phyloP scores from a whole-genome alignment of 30 jellyfish, hydroid and myxozoan genomes.

The Aurelia sp. region DNA sequence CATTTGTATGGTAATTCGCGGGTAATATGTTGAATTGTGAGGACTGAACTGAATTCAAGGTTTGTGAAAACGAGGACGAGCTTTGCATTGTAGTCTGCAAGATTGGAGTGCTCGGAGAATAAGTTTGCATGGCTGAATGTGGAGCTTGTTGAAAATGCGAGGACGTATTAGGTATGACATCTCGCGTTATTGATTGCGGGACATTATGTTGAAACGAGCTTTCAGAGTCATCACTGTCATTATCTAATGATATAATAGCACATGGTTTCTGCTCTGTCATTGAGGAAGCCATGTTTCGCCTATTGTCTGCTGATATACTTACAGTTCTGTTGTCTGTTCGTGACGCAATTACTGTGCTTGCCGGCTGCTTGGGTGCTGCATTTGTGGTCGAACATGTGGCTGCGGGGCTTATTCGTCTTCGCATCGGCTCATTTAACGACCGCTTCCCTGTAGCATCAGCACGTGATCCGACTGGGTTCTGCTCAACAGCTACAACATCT shows the following conservation, averaged over 20 bases:
- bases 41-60: background rate
- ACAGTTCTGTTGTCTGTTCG: background rate
- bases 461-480: background rate
- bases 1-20: background rate
- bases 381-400: too few relatives aligned
- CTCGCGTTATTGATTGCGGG: conserved; percentile 7
- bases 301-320: background rate
- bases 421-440: too few relatives aligned
- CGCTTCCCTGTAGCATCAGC: too few relatives aligned
- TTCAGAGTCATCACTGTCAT: conserved; percentile 12
- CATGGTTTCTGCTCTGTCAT: background rate
- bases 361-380: background rate
- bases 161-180: background rate
- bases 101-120: background rate
- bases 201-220: background rate
- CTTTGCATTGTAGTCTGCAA: too few relatives aligned
- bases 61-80: too few relatives aligned
- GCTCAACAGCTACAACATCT: background rate
- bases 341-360: background rate
- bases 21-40: background rate
- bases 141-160: background rate
- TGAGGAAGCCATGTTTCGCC: background rate
- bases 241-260: background rate
- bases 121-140: background rate
- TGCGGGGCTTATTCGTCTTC: too few relatives aligned